These are phyloP conservation scores for Bruchidius siliquastri DNA, from an alignment of 2,888 invertebrate genomes.

Conservation along the genomic window DNA sequence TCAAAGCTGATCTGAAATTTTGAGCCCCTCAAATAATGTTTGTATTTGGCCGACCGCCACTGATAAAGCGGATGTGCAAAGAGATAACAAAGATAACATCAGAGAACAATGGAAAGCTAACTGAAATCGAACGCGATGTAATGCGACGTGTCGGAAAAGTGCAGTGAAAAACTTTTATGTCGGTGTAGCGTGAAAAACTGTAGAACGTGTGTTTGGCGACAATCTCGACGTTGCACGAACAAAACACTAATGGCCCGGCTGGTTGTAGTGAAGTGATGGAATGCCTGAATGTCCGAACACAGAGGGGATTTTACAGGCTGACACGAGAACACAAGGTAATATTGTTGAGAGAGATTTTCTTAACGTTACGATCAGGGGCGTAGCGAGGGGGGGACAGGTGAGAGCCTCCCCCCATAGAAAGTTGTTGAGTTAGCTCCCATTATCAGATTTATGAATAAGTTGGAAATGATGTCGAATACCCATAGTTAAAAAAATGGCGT, in stretches of 20 bases:
- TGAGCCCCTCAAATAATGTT: no score
- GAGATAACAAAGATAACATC: neutral
- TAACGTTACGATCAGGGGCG: no score
- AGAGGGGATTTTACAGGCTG: neutral
- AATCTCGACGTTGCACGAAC: neutral
- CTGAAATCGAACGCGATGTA: neutral
- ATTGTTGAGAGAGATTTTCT: neutral
- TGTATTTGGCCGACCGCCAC: no score
- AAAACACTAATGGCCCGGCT: neutral
- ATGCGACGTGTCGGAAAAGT: neutral
- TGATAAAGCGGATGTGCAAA: neutral
- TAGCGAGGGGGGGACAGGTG: no score
- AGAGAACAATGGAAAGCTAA: neutral
- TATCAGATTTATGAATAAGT: no score
- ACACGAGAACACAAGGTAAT: slow-evolving; percentile 3
- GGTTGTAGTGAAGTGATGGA: slow-evolving; percentile 1
- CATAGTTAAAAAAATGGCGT: no score
- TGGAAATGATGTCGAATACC: no score
- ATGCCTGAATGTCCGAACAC: slow-evolving; percentile 1
- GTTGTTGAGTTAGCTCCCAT: no score
- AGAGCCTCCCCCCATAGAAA: no score
- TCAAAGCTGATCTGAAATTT: no score
- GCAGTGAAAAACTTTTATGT: neutral
- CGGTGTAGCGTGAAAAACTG: neutral
- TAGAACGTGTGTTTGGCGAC: neutral